These are phyloP conservation scores for Paracyclopina nana DNA, from an alignment of 1,140 invertebrate species.

Conservation along the genomic window DNA sequence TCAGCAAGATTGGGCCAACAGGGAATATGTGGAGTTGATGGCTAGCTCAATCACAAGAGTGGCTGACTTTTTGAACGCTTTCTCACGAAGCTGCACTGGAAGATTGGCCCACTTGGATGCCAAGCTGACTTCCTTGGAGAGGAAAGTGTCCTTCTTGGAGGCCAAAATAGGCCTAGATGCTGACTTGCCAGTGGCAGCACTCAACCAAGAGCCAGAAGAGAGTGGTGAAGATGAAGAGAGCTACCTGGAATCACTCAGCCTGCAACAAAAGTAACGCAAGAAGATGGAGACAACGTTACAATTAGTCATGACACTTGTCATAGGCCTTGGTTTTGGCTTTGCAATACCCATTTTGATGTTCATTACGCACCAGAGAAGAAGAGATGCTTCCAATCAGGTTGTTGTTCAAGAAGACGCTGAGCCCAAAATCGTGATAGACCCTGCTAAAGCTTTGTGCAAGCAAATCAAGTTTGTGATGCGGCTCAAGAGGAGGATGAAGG, in stretches of 20 bases:
- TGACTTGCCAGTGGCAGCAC: too few relatives aligned
- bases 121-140: constrained; percentile 77
- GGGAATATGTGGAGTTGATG: constrained; percentile 96
- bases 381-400: background rate
- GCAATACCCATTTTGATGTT: background rate
- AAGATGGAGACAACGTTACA: background rate
- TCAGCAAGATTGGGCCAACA: constrained; percentile 69
- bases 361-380: background rate
- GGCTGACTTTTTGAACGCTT: constrained; percentile 92
- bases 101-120: constrained; percentile 81
- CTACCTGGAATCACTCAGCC: too few relatives aligned
- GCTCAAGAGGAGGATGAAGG: background rate
- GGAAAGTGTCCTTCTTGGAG: constrained; percentile 33
- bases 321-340: background rate
- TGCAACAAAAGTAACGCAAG: background rate
- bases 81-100: constrained; percentile 59
- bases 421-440: background rate
- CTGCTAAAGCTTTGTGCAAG: background rate
- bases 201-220: background rate
- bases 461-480: background rate
- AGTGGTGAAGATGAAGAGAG: background rate
- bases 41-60: constrained; percentile 96
- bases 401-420: background rate
- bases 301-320: background rate
- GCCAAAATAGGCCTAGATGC: background rate